Conservation (phyloP, 2,797 vertebrate genomes). For the Thunnus albacares region DNA sequence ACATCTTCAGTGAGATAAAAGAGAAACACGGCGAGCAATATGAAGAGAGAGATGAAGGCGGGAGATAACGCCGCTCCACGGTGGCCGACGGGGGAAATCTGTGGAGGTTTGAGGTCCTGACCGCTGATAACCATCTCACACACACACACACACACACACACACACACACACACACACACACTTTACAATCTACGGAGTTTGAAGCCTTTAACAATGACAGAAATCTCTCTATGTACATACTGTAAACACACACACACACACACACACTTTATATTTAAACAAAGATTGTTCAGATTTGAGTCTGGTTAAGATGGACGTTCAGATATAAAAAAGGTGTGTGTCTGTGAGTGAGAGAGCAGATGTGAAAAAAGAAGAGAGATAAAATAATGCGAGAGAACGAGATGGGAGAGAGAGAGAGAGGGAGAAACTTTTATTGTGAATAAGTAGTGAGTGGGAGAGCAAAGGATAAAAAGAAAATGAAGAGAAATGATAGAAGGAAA, state of each 20-base stretch:
- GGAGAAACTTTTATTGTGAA: not conserved
- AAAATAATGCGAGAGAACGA: not conserved
- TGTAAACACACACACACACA: constrained; percentile 9
- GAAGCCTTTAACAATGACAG: constrained; percentile 31
- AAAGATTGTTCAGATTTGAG: constrained; percentile 25
- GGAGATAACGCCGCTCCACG: constrained; percentile 47
- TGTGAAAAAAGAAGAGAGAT: too few relatives aligned
- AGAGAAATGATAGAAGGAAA: not conserved
- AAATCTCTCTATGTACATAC: constrained; percentile 25
- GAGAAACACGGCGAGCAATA: constrained; percentile 43
- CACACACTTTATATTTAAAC: constrained; percentile 7
- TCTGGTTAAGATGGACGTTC: constrained; percentile 19
- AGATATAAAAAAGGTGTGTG: constrained; percentile 11
- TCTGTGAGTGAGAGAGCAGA: not conserved
- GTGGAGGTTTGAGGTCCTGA: constrained; percentile 58
- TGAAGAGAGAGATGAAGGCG: constrained; percentile 53
- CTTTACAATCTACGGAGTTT: constrained; percentile 19
- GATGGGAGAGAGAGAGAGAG: not conserved
- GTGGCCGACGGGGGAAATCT: constrained; percentile 66
- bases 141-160: constrained; percentile 12
- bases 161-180: constrained; percentile 24
- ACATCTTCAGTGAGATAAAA: constrained; percentile 48
- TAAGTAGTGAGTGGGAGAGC: not conserved
- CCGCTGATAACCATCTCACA: constrained; percentile 69
- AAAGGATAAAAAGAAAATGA: not conserved